Conservation (phyloP, 1,140 invertebrate genomes). For the Leptinotarsa defecta region DNA sequence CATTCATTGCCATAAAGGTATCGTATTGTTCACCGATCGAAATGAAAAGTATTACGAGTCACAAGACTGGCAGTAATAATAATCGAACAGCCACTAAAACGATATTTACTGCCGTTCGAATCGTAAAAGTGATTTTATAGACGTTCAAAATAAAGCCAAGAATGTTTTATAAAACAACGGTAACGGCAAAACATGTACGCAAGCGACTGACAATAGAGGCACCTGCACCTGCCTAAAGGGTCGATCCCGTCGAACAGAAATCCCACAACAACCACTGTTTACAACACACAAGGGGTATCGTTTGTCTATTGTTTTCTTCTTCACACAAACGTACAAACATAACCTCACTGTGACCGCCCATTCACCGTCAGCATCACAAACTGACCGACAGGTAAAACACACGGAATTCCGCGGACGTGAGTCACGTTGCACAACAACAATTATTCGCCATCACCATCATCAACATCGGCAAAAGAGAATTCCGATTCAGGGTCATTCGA, state of each 20-base stretch:
- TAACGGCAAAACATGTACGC: conserved; percentile 5
- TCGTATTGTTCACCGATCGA: not conserved
- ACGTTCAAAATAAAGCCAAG: not conserved
- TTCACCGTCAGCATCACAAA: conserved; percentile 5
- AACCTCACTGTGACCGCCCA: conserved; percentile 21
- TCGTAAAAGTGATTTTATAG: not conserved
- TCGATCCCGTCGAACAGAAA: not conserved
- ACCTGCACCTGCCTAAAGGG: conserved; percentile 19
- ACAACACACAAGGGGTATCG: not conserved
- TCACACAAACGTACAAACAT: not conserved
- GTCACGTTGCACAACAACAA: conserved; percentile 8
- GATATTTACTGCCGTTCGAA: conserved; percentile 2
- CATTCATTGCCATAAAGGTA: not conserved
- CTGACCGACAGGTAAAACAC: conserved; percentile 25
- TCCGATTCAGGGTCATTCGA: conserved; percentile 17
- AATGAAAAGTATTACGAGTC: not conserved
- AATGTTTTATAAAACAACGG: not conserved
- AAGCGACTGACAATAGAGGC: conserved; percentile 17
- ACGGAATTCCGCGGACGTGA: conserved; percentile 23
- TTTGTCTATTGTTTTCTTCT: not conserved
- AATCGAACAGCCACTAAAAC: not conserved
- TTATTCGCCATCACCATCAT: conserved; percentile 22
- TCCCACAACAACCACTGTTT: conserved; percentile 12
- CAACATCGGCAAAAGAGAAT: conserved; percentile 13
- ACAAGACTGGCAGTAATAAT: not conserved